These are phyloP conservation scores for Stichodactyla helianthus DNA, from an alignment of 64 coral and sea anemone genomes.

Conservation along the genomic window DNA sequence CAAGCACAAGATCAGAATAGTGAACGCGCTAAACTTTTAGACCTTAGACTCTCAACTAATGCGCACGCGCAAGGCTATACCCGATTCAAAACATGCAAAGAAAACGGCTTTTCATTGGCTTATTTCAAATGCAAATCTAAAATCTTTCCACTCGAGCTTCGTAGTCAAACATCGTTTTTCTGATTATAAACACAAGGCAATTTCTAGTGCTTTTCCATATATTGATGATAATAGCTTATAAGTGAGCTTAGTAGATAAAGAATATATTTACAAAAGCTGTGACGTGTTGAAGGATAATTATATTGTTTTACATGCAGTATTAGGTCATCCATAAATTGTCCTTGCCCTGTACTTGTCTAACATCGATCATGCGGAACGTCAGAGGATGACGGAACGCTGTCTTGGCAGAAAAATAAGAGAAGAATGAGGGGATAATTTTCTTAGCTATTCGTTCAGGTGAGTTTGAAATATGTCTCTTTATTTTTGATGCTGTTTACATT, in stretches of 20 bases:
- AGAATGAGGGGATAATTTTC: no score
- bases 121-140: neutral
- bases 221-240: neutral
- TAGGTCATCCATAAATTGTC: neutral
- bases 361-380: neutral
- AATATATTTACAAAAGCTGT: neutral
- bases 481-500: no score
- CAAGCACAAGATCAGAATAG: neutral
- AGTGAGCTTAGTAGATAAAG: neutral
- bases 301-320: neutral
- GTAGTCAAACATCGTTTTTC: neutral
- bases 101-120: neutral
- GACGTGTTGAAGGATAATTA: neutral
- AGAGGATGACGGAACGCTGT: no score
- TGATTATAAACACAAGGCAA: neutral
- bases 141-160: neutral
- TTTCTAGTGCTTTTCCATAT: no score
- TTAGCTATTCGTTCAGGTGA: no score
- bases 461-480: no score
- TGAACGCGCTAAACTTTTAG: constrained; percentile 10
- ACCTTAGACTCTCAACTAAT: neutral
- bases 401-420: no score
- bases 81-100: neutral
- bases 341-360: neutral
- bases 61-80: neutral